Conservation (phyloP, 2,113 vertebrate species). For the Scalopus aquaticus region DNA sequence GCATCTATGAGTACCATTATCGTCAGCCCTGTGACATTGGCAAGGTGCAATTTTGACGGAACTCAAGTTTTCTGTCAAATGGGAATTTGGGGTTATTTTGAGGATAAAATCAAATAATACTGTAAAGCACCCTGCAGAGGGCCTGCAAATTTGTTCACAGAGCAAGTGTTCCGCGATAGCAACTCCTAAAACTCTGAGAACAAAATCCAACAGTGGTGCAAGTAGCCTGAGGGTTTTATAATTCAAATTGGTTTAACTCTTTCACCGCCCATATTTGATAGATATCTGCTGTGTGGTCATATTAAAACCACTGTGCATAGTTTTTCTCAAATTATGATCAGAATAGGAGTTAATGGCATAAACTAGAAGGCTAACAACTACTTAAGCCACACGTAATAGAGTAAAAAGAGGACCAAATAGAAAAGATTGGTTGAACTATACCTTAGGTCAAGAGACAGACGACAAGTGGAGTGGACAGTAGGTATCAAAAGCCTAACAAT, state of each 20-base stretch:
- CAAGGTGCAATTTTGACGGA: not conserved
- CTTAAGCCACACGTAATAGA: not conserved
- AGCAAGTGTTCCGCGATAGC: not conserved
- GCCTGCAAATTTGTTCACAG: not conserved
- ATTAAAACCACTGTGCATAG: not conserved
- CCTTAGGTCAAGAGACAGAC: not conserved
- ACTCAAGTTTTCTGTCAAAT: not conserved
- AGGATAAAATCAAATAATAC: not conserved
- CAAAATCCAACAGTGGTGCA: not conserved
- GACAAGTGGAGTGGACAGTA: not conserved
- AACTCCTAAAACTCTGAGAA: not conserved
- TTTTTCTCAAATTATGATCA: not conserved
- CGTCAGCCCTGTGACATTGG: not conserved
- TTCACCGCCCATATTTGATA: not conserved
- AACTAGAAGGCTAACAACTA: not conserved
- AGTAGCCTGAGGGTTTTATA: not conserved
- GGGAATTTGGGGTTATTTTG: not conserved
- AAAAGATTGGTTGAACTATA: not conserved
- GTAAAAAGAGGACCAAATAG: not conserved
- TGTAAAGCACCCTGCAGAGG: not conserved
- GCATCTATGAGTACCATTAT: too few species aligned
- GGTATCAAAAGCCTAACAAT: not conserved
- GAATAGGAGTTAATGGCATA: not conserved
- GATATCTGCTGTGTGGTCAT: not conserved
- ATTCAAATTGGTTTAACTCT: constrained; percentile 2